phyloP scores from a whole-genome alignment of 2,113 vertebrate genomes.

The Hypocryptadius cinnamomeus region DNA sequence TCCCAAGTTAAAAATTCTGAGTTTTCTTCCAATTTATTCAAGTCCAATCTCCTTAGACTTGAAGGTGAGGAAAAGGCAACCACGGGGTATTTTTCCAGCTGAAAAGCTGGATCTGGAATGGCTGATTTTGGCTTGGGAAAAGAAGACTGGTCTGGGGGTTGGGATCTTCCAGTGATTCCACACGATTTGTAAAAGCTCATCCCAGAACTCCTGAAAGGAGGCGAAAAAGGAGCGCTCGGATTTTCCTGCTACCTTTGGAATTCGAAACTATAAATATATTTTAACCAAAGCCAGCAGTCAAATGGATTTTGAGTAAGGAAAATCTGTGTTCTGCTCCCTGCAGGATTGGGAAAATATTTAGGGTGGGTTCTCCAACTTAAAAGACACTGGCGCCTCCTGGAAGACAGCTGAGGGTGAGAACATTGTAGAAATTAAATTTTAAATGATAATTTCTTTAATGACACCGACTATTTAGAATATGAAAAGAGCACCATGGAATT shows the following conservation, averaged over 20 bases:
- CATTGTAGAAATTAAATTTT: not conserved
- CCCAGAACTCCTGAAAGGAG: not conserved
- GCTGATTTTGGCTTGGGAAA: not conserved
- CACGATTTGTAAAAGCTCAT: not conserved
- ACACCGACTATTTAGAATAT: not conserved
- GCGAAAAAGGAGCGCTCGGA: not conserved
- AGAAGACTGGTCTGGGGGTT: not conserved
- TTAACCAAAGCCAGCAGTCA: not conserved
- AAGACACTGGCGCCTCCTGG: not conserved
- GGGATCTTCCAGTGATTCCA: not conserved
- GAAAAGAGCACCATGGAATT: not conserved
- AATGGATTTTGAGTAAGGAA: not conserved
- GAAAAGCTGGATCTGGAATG: not conserved
- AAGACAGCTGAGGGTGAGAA: not conserved
- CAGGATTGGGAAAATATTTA: not conserved
- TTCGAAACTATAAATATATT: not conserved
- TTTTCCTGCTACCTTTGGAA: not conserved
- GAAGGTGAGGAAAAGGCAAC: not conserved
- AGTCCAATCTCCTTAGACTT: not conserved
- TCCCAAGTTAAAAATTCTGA: not conserved
- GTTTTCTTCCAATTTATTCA: not conserved
- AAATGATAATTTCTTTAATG: not conserved
- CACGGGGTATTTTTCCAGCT: not conserved
- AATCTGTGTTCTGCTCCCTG: not conserved
- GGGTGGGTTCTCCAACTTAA: not conserved